phyloP scores from a whole-genome alignment of 30 jellyfish, hydroid and myxozoan genomes.

The Hydractinia symbiolongicarpus region DNA sequence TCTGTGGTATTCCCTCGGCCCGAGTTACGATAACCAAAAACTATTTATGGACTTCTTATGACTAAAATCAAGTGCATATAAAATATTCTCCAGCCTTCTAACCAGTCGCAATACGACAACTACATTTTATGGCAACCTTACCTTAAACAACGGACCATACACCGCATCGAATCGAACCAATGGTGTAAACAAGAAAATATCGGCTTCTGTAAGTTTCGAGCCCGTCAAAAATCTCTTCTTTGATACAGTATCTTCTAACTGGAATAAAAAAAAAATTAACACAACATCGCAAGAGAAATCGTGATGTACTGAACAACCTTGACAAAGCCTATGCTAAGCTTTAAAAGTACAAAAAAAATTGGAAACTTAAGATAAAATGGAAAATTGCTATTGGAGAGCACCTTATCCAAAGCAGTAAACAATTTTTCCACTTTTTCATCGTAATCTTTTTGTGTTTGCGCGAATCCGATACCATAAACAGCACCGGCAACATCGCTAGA shows the following conservation, averaged over 20 bases:
- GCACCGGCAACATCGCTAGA: conserved; percentile 22
- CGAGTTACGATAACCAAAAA: too few relatives aligned
- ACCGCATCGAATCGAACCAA: conserved; percentile 69
- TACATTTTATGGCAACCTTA: background rate
- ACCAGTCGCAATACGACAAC: too few relatives aligned
- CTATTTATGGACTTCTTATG: too few relatives aligned
- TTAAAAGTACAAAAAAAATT: background rate
- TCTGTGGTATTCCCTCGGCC: too few relatives aligned
- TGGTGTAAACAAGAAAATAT: conserved; percentile 57
- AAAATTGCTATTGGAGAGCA: background rate
- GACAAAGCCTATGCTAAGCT: background rate
- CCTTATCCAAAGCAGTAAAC: conserved; percentile 48
- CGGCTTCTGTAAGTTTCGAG: conserved; percentile 67
- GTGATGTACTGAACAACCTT: too few relatives aligned
- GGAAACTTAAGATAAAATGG: too few relatives aligned
- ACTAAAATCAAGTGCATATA: too few relatives aligned
- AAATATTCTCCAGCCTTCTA: too few relatives aligned
- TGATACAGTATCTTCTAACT: conserved; percentile 65
- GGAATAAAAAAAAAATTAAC: background rate
- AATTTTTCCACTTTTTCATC: conserved; percentile 29
- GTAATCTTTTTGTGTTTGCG: conserved; percentile 46
- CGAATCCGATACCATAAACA: conserved; percentile 45
- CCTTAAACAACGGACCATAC: conserved; percentile 63
- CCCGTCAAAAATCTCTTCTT: conserved; percentile 66
- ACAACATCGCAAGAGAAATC: too few relatives aligned